Evolutionary conservation across 2,113 vertebrate genomes (phyloP).

Genomic region (Sinocyclocheilus anshuiensis): DNA sequence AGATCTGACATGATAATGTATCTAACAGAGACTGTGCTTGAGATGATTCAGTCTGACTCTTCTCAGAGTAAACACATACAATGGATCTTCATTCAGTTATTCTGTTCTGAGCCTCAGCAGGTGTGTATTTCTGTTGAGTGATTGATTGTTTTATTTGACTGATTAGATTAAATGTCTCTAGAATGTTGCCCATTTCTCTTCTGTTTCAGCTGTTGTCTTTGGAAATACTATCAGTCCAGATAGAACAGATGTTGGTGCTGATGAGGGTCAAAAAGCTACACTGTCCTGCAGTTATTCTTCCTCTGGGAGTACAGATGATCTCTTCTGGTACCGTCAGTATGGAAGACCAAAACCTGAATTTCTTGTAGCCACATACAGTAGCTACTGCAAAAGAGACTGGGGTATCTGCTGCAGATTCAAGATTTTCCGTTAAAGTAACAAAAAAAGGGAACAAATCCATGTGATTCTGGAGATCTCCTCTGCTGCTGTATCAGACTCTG

Average conservation of each 20-base stretch:
- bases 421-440: neutral
- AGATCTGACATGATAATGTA: neutral
- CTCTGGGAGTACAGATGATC: neutral
- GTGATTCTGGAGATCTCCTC: neutral
- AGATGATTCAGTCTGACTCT: neutral
- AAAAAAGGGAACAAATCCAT: neutral
- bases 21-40: neutral
- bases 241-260: neutral
- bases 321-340: constrained; percentile 35
- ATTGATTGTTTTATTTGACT: too few species aligned
- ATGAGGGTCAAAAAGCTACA: neutral
- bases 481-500: neutral
- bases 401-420: neutral
- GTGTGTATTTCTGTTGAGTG: neutral
- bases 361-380: neutral
- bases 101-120: neutral
- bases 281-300: neutral
- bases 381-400: neutral
- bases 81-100: neutral
- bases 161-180: too few species aligned
- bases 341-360: neutral
- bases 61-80: neutral
- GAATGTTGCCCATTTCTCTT: neutral
- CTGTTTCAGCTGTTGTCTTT: neutral
- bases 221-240: neutral